Conservation (phyloP, 2,113 vertebrate genomes). For the Dolichallabes microphthalmus region DNA sequence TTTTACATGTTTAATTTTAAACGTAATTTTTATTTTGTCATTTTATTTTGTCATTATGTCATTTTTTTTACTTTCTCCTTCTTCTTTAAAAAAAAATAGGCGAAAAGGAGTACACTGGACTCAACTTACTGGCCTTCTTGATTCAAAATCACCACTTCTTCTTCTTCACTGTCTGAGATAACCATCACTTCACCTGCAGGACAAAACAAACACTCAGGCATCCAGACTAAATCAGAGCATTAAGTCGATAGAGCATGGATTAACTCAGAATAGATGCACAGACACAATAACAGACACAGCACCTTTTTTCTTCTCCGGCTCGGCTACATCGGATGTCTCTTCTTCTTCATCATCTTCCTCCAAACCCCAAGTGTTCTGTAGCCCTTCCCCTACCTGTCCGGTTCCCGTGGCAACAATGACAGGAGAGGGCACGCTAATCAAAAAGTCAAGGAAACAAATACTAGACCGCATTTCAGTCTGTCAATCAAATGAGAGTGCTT, state of each 20-base stretch:
- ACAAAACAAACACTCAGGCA: neutral
- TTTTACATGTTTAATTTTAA: no score
- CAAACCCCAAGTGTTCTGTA: conserved; percentile 84
- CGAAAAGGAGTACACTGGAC: neutral
- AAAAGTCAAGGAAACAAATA: conserved; percentile 66
- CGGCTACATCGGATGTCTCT: conserved; percentile 28
- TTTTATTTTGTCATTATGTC: no score
- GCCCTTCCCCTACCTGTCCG: conserved; percentile 86
- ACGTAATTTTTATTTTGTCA: no score
- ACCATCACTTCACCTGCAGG: conserved; percentile 78
- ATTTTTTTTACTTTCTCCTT: no score
- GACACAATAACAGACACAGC: neutral
- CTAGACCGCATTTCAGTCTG: neutral
- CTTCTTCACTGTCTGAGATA: conserved; percentile 92
- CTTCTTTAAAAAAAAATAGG: no score
- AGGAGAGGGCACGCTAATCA: conserved; percentile 65
- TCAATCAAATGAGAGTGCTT: neutral
- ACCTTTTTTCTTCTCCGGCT: conserved; percentile 41
- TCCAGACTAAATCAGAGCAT: neutral
- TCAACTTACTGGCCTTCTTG: conserved; percentile 41
- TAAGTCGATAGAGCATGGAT: neutral
- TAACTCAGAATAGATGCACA: neutral
- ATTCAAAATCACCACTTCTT: conserved; percentile 88
- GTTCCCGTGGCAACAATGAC: conserved; percentile 81
- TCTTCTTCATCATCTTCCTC: conserved; percentile 75